phyloP scores from a whole-genome alignment of 2,888 invertebrate genomes.

The Caenorhabditis sp. region DNA sequence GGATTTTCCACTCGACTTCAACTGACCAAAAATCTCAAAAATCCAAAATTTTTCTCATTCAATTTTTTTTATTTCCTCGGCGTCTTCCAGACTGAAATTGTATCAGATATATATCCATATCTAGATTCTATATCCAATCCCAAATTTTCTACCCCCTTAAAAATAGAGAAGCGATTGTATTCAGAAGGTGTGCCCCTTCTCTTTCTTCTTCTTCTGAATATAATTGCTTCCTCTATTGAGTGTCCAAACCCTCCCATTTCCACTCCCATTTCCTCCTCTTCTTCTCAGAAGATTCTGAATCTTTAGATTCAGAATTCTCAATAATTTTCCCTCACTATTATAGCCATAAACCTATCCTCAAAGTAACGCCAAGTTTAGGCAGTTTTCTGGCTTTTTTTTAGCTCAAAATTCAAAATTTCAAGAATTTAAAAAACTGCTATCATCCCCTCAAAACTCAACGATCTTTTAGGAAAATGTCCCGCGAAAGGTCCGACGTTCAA shows the following conservation, averaged over 20 bases:
- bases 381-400: too few relatives aligned
- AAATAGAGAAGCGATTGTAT: constrained; percentile 6
- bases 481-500: constrained; percentile 55
- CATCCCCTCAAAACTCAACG: too few relatives aligned
- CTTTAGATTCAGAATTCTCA: neutral
- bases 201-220: constrained; percentile 6
- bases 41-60: too few relatives aligned
- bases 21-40: too few relatives aligned
- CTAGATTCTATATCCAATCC: neutral
- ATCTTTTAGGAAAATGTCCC: constrained; percentile 49
- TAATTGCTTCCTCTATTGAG: constrained; percentile 48
- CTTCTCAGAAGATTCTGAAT: neutral
- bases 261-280: neutral
- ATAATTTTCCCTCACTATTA: constrained; percentile 1
- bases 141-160: neutral
- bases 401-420: neutral
- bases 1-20: too few relatives aligned
- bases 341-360: too few relatives aligned
- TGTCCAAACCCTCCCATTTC: constrained; percentile 17
- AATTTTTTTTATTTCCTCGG: too few relatives aligned
- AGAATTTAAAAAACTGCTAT: too few relatives aligned
- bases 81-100: neutral
- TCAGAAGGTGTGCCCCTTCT: constrained; percentile 8
- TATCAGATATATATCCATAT: constrained; percentile 8
- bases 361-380: too few relatives aligned